Conservation (phyloP, 2,113 vertebrate genomes). For the Phyllostomus hastatus region DNA sequence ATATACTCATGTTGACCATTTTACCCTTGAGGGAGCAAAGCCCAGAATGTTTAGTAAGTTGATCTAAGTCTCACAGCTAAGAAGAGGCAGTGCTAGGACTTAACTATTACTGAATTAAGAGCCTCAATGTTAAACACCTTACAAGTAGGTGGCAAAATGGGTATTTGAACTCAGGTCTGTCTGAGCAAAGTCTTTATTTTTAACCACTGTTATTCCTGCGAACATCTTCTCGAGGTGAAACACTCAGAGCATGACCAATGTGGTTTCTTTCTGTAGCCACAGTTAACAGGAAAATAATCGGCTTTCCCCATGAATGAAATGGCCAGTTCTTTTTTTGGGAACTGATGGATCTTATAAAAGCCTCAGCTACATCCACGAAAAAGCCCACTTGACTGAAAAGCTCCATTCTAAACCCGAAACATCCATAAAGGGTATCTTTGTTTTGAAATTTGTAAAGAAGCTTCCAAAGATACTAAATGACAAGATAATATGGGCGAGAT, state of each 20-base stretch:
- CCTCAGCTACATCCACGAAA: background rate
- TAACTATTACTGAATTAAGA: background rate
- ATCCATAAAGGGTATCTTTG: background rate
- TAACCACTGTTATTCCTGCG: background rate
- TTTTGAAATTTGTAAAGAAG: background rate
- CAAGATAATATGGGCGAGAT: background rate
- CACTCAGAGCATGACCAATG: background rate
- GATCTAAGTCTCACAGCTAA: background rate
- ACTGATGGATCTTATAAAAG: background rate
- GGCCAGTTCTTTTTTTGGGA: background rate
- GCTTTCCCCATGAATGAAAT: background rate
- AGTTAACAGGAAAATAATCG: background rate
- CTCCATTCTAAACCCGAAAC: background rate
- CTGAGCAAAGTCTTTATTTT: background rate
- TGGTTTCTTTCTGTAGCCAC: background rate
- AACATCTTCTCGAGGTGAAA: background rate
- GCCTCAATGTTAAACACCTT: background rate
- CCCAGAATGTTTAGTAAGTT: background rate
- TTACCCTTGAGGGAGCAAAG: background rate
- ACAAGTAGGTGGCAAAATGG: background rate
- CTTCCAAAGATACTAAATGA: background rate
- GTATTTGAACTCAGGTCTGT: background rate
- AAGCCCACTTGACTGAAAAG: background rate
- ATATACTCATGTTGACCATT: background rate
- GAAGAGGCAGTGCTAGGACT: background rate